Evolutionary conservation across 1,140 invertebrate genomes (phyloP), one percentile per base, ranked within the genome.

Genomic region (Nephotettix cincticeps): DNA sequence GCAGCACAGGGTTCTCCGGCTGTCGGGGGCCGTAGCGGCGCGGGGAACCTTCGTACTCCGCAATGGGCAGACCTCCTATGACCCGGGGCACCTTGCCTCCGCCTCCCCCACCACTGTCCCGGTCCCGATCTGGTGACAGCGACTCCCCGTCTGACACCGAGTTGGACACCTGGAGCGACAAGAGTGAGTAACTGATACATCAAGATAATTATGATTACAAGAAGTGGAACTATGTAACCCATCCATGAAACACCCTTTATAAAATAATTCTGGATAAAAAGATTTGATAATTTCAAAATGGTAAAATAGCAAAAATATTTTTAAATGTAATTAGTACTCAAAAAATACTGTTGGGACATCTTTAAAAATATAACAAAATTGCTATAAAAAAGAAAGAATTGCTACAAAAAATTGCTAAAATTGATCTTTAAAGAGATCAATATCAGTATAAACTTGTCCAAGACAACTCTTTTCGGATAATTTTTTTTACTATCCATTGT

Each of bases 11-110:
- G 76, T 83, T 81, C 75, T 80, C 80, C 71, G 76, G 76, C 73
- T 80, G 78, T 47, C 81, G 75, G 36, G 79, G 82, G 1, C 93
- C 94, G 79, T 96, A 96, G 73, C 94, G 86, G 73, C 93, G 85
- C 1, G 94, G 95, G 40, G 94, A 96, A 23, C 93, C 94, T 73
- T 95, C 94, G 80, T 97, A 97, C 75, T 96, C 93, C 36, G 93
- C 92, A 76, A 95, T 95, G 14, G 93, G 92, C 74, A 95, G 81
- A 82, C 90, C 92, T 25, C 94, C 94, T 79, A 96, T 96, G 63
- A 95, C 88, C 74, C 92, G 87, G 56, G 90, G 86, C 11, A 91
- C 88, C 83, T 90, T 88, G 61, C 81, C 80, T 76, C 81, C 72
- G 76, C 81, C 72, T 36, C 32, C 32, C 32, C 32, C 32, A 14